Percentiles rank a stretch among this genome's conserved stretches.
Evolutionary conservation across 2,888 invertebrate genomes (phyloP).

Genomic region (Drosophila borborema): DNA sequence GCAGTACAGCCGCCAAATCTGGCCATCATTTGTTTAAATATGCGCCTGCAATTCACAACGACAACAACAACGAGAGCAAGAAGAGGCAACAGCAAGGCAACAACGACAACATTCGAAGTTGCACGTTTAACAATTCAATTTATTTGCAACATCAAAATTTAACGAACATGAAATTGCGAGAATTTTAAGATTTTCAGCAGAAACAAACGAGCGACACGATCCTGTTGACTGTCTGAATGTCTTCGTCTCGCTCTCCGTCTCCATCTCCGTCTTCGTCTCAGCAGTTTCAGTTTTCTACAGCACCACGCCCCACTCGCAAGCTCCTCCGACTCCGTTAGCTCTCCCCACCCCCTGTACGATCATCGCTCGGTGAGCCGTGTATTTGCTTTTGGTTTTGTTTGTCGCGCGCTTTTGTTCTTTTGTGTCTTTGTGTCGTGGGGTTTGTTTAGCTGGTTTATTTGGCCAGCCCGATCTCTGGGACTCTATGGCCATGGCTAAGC

Average conservation of each 20-base stretch:
- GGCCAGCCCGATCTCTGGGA: constrained; percentile 34
- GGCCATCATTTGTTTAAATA: constrained; percentile 85
- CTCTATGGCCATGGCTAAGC: constrained; percentile 41
- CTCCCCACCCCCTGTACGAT: constrained; percentile 18
- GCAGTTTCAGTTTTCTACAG: constrained; percentile 19
- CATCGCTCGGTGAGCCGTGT: constrained; percentile 41
- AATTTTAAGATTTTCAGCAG: constrained; percentile 85
- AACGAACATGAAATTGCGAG: constrained; percentile 85
- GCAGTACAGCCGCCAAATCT: constrained; percentile 72
- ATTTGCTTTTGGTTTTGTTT: constrained; percentile 74
- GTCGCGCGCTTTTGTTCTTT: constrained; percentile 78
- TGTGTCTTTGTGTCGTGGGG: constrained; percentile 68
- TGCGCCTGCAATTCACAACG: constrained; percentile 79
- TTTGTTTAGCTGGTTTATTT: constrained; percentile 74
- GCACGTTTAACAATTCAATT: constrained; percentile 85
- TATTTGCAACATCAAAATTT: constrained; percentile 84
- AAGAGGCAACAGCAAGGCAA: constrained; percentile 43
- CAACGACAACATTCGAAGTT: constrained; percentile 78
- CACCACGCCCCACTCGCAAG: constrained; percentile 15
- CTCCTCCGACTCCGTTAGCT: constrained; percentile 7
- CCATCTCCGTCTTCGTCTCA: background rate
- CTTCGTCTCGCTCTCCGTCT: constrained; percentile 26
- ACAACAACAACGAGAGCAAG: constrained; percentile 37
- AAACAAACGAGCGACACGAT: constrained; percentile 86
- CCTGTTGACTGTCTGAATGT: constrained; percentile 67